phyloP scores from a whole-genome alignment of 2,113 vertebrate species.

The Uria lomvia region DNA sequence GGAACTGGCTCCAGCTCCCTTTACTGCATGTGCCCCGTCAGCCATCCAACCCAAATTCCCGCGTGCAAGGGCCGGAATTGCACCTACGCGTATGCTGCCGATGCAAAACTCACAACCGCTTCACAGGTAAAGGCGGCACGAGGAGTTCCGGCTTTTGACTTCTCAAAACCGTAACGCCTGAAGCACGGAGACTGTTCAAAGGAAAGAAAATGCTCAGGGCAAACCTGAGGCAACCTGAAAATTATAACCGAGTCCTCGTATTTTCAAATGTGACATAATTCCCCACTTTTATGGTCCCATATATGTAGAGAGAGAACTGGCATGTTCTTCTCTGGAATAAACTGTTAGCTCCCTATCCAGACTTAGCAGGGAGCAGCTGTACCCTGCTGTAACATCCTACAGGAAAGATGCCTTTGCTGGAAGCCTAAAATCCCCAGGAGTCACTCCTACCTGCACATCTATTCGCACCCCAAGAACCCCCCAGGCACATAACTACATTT shows the following conservation, averaged over 20 bases:
- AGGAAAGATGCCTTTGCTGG: neutral
- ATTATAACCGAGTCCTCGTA: neutral
- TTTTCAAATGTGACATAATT: neutral
- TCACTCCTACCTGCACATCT: conserved; percentile 39
- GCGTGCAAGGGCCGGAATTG: neutral
- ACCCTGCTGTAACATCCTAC: neutral
- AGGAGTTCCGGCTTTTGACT: neutral
- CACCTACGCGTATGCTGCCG: neutral
- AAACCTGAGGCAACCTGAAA: neutral
- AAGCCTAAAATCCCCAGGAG: neutral
- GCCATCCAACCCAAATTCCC: neutral
- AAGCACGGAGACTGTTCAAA: neutral
- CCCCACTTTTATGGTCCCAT: neutral
- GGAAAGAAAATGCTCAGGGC: neutral
- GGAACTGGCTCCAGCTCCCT: neutral
- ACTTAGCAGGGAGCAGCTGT: neutral
- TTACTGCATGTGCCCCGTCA: neutral
- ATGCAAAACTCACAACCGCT: neutral
- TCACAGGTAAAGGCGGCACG: neutral
- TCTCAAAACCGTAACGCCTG: neutral
- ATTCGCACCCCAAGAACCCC: neutral
- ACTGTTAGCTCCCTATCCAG: neutral
- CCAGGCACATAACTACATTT: neutral
- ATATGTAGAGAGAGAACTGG: neutral
- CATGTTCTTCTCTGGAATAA: neutral